Conservation (phyloP, 2,888 invertebrate species). For the Scaptomyza reducta region DNA sequence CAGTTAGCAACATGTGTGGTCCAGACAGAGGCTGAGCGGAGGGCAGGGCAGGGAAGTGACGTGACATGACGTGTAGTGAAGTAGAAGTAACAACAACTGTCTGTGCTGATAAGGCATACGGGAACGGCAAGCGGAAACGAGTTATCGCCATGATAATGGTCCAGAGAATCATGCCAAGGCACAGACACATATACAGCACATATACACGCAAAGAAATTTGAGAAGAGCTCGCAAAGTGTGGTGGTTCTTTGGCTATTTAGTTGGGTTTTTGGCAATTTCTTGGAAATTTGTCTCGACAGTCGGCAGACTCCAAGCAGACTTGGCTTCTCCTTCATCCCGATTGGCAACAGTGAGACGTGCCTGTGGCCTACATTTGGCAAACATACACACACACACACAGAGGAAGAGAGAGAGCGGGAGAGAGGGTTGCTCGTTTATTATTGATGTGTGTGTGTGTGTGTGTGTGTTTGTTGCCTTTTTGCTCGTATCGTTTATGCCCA, state of each 20-base stretch:
- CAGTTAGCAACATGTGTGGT: conserved; percentile 47
- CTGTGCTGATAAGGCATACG: conserved; percentile 46
- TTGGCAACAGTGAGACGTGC: conserved; percentile 53
- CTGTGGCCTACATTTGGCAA: conserved; percentile 72
- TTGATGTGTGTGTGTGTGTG: conserved; percentile 24
- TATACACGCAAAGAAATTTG: conserved; percentile 15
- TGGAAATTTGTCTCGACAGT: conserved; percentile 74
- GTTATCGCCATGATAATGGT: conserved; percentile 61
- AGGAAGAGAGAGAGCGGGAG: background rate
- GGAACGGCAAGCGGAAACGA: conserved; percentile 53
- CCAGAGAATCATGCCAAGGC: conserved; percentile 23
- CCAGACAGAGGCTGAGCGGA: conserved; percentile 10
- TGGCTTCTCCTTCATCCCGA: conserved; percentile 10
- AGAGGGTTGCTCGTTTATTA: conserved; percentile 20
- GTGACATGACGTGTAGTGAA: background rate
- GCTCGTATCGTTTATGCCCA: conserved; percentile 32
- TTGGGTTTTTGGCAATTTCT: conserved; percentile 52
- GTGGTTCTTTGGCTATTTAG: background rate
- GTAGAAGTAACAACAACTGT: background rate
- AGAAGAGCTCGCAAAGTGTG: too few species aligned
- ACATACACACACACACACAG: conserved; percentile 30
- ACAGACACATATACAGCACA: too few species aligned
- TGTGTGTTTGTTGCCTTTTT: conserved; percentile 3
- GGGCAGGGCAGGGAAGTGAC: background rate
- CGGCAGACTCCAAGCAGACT: conserved; percentile 53